phyloP scores from a whole-genome alignment of 2,888 invertebrate species.

The Macaria liturata region DNA sequence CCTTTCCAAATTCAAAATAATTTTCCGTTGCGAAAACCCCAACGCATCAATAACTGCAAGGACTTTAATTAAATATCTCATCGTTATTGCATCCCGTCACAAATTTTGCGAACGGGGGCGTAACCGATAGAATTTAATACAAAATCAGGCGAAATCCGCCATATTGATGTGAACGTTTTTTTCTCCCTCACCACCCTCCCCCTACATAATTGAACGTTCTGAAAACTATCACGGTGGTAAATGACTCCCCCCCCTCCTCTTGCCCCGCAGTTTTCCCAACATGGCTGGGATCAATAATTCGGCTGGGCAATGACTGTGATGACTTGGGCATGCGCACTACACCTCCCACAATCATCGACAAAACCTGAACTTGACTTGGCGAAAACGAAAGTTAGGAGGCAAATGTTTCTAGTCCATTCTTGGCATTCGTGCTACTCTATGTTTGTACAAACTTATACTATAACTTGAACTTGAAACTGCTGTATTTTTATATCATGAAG shows the following conservation, averaged over 20 bases:
- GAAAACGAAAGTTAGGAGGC: slow-evolving; percentile 79
- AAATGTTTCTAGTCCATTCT: slow-evolving; percentile 79
- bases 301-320: slow-evolving; percentile 83
- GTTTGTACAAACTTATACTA: slow-evolving; percentile 26
- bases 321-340: slow-evolving; percentile 75
- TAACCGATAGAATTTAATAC: slow-evolving; percentile 78
- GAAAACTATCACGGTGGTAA: slow-evolving; percentile 82
- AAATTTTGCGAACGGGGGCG: slow-evolving; percentile 61
- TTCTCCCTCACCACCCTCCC: slow-evolving; percentile 56
- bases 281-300: slow-evolving; percentile 82
- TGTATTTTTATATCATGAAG: slow-evolving; percentile 6
- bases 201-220: slow-evolving; percentile 79
- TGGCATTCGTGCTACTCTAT: slow-evolving; percentile 45
- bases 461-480: slow-evolving; percentile 22
- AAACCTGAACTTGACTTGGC: slow-evolving; percentile 82
- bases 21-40: slow-evolving; percentile 7
- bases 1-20: slow-evolving; percentile 12
- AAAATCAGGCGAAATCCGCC: slow-evolving; percentile 68
- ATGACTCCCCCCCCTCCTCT: slow-evolving; percentile 48
- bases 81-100: slow-evolving; percentile 55
- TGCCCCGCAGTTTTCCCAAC: slow-evolving; percentile 70
- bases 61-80: slow-evolving; percentile 55
- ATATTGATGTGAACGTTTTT: slow-evolving; percentile 77
- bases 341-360: slow-evolving; percentile 67
- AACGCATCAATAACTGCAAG: slow-evolving; percentile 28